Base-by-base conservation (phyloP, 2,797 vertebrate species). In the Enteromius paludinosus region DNA sequence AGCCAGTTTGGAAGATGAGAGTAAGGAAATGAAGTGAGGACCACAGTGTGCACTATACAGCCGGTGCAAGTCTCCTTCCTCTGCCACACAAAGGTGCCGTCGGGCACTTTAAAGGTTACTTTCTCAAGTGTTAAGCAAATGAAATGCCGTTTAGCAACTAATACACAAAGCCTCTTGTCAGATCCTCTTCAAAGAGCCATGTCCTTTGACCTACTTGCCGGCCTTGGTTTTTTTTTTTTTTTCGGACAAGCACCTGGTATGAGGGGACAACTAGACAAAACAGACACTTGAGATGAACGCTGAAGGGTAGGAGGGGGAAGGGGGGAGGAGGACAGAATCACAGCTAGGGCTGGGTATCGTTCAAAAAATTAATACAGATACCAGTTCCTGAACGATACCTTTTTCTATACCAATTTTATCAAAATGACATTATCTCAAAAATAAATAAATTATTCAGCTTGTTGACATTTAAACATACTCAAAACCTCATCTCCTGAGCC, bases 241-340 rank as follows among this genome's bases (percentile, higher is more conserved):
- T 80, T 87, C 92, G 88, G 94, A 93, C 91, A 93, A 95, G 95
- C 93, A 94, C 91, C 90, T 92, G 91, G 86, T 91, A 82, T 43
- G 89, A 96, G 93, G 92, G 64, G 92, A 92, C 94, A 92, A 86
- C 88, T 95, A 97, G 96, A 98, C 95, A 97, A 97, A 98, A 96
- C 95, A 98, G 95, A 96, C 93, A 96, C 95, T 97, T 91, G 91
- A 95, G 92, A 92, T 91, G 90, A 61, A 84, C 70, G 70, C 35
- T 25, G 43, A 83, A 64, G 87, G 93, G 94, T 93, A 91, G 93
- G 90, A 92, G 90, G 91, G 93, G 93, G 87, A 88, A 92, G 74
- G 89, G 87, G 88, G 87, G 83, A 85, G 76, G 17, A 52, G 93
- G 88, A 89, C 89, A 93, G 91, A 87, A 89, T 85, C 61, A 87